These are phyloP conservation scores for Lithophane socia DNA, from an alignment of 2,888 invertebrate species.

Conservation along the genomic window DNA sequence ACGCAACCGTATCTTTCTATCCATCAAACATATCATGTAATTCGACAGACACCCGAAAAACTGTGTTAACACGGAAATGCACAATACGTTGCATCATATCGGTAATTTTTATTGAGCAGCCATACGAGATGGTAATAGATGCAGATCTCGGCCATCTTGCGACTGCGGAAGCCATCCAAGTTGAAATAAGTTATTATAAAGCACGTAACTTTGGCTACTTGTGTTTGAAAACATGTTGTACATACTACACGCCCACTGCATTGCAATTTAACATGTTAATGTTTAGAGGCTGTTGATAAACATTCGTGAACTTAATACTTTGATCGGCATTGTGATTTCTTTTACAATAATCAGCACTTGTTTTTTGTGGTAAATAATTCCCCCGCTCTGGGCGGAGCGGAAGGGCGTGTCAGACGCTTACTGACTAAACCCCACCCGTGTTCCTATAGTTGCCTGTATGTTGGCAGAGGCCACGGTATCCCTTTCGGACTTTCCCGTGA, in stretches of 20 bases:
- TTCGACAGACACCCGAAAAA: conserved; percentile 28
- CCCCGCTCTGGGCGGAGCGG: too few relatives aligned
- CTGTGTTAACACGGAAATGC: conserved; percentile 54
- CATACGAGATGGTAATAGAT: conserved; percentile 34
- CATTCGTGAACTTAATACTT: background rate
- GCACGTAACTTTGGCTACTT: conserved; percentile 40
- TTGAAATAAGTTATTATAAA: conserved; percentile 52
- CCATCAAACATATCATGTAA: conserved; percentile 24
- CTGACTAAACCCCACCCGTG: too few relatives aligned
- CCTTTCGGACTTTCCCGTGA: too few relatives aligned
- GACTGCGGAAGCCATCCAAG: conserved; percentile 41
- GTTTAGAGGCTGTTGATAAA: background rate
- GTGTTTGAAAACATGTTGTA: conserved; percentile 23
- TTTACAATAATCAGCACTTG: background rate
- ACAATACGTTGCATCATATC: conserved; percentile 47
- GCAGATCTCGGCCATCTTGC: conserved; percentile 44
- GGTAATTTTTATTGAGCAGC: conserved; percentile 48
- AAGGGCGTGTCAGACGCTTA: too few relatives aligned
- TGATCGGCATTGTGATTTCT: background rate
- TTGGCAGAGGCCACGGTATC: too few relatives aligned
- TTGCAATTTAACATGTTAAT: conserved; percentile 21
- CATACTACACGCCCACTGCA: conserved; percentile 7
- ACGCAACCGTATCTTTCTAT: conserved; percentile 11
- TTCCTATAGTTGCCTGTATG: too few relatives aligned
- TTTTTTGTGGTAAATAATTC: too few relatives aligned